Evolutionary conservation across 1,140 invertebrate genomes (phyloP), one percentile per base, ranked within the genome.

Genomic region (Nasonia longicornis): DNA sequence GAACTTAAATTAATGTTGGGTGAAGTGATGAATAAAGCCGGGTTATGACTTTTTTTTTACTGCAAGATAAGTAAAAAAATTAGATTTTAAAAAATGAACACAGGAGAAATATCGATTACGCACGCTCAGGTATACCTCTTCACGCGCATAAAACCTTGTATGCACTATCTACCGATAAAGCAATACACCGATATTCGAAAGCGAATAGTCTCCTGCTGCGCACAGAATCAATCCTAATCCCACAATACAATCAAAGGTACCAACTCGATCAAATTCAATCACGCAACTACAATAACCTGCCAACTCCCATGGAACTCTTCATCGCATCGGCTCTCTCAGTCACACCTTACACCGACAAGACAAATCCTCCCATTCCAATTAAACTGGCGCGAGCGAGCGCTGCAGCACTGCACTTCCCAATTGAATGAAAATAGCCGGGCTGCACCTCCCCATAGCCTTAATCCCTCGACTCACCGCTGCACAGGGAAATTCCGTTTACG

Each of bases 341-440:
- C 52, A 58, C 52, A 58, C 16, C 52, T n/a, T 58, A 58, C 52
- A 20, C 52, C 70, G 70, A 38, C 31, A 38, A 12, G 38, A 72
- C 26, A 31, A 69, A 35, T 35, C 31, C 66, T 29, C 26, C 66
- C 4, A 71, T 71, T 71, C 70, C 70, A 71, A 67, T 67, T 12
- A 67, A 31, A 58, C 52, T 58, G 16, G 38, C 7, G 22, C 58
- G 1, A 2, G 26, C 26, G 26, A 26, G 26, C 1, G 16, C 42
- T 6, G 31, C 31, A 35, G 26, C 26, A 26, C 26, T 26, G 26
- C 64, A 48, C 64, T 69, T 69, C 12, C 38, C 22, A 8, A 69
- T 77, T 42, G n/a, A 77, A 77, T 78, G 67, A 79, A 79, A 79
- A 79, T 72, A 35, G n/a, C 69, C 16, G 48, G 4, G 14, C 42